Base-by-base conservation (phyloP, 2,797 vertebrate species). In the Tachyglossus aculeatus region DNA sequence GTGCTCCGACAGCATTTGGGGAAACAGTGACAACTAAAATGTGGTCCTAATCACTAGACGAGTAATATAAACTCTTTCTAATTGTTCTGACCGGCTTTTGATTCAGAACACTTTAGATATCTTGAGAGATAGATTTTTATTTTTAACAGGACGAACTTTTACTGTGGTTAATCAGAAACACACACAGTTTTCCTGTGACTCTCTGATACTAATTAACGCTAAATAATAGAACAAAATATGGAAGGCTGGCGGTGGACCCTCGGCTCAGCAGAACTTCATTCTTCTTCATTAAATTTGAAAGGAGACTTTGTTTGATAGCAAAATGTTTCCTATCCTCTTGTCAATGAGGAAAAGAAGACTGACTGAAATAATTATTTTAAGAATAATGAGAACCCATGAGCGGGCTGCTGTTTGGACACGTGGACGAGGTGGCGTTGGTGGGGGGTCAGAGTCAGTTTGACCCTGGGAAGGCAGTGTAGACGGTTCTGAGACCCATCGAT, bases 161-260 rank as follows among this genome's bases (percentile, higher is more conserved):
- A 34, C 38, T 40, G 50, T 40, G 9, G 29, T 80, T 81, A 50
- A 50, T 57, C 40, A 29, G 36, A 67, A 55, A 38, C 31, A 9
- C 4, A 56, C n/a, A 16, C 45, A 56, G 60, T 71, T 78, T n/a
- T 80, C 58, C 69, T 77, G 68, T 71, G 21, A 37, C 70, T 72
- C 39, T 50, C 67, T 75, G 81, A 70, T 78, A 86, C 69, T 74
- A 86, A 87, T 88, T 89, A 86, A 83, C 89, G 83, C 68, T 74
- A 81, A 77, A 66, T 80, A 70, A 78, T 74, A 72, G 65, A 88
- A 76, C 67, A 56, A 87, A 86, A 86, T 75, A 78, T 39, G 78
- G 69, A 74, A 71, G 74, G 73, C 29, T 67, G 40, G 71, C 77
- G 68, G 66, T 75, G 45, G 59, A 56, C 59, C 64, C 61, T 51